phyloP scores from a whole-genome alignment of 2,113 vertebrate species.

The Dendrocopos noguchii region DNA sequence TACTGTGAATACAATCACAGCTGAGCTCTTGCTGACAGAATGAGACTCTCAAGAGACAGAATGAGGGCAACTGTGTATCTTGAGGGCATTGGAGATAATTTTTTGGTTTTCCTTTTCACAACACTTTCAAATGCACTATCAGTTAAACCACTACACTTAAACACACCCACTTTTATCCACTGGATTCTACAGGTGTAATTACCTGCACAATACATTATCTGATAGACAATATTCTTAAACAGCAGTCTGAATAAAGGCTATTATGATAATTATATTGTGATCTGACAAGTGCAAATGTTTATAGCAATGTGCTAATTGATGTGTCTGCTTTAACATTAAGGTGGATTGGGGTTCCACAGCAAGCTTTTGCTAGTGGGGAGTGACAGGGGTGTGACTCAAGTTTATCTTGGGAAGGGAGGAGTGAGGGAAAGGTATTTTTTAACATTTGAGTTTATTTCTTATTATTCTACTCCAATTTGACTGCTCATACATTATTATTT shows the following conservation, averaged over 20 bases:
- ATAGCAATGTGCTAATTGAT: background rate
- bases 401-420: background rate
- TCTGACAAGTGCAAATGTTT: background rate
- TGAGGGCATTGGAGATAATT: background rate
- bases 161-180: background rate
- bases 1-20: background rate
- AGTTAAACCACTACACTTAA: background rate
- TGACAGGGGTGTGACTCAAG: no score
- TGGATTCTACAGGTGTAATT: background rate
- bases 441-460: background rate
- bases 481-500: background rate
- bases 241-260: background rate
- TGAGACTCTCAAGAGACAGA: background rate
- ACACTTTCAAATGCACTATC: background rate
- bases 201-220: background rate
- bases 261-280: background rate
- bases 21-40: background rate
- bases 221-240: background rate
- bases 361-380: background rate
- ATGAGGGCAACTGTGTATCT: background rate
- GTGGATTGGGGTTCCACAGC: background rate
- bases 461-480: background rate
- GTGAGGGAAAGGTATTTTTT: background rate
- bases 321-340: background rate
- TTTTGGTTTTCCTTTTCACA: background rate